phyloP scores from a whole-genome alignment of 2,797 vertebrate species.

The Parauchenoglanis punctatus region DNA sequence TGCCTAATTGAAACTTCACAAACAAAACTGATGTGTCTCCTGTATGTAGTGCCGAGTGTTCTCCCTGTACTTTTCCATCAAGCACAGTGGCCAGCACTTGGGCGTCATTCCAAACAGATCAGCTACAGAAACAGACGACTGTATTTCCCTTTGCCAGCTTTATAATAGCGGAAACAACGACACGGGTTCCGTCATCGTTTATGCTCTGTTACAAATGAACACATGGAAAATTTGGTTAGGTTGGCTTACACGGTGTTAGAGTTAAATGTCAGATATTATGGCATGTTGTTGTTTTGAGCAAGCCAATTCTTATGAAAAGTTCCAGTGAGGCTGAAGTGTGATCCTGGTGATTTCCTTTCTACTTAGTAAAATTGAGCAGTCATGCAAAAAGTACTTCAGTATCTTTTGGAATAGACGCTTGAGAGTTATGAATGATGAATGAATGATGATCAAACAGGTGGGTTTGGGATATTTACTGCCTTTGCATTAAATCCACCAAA shows the following conservation, averaged over 20 bases:
- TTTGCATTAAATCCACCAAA: not conserved
- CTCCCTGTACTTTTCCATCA: slow-evolving; percentile 53
- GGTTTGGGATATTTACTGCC: not conserved
- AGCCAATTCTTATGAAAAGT: not conserved
- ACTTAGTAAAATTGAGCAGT: not conserved
- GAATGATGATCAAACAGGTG: not conserved
- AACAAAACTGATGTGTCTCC: slow-evolving; percentile 34
- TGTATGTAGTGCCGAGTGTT: slow-evolving; percentile 12
- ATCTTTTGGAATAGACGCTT: not conserved
- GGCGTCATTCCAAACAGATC: slow-evolving; percentile 25
- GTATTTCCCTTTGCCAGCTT: not conserved
- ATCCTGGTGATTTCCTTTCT: not conserved
- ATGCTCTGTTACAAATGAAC: not conserved
- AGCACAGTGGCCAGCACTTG: slow-evolving; percentile 15
- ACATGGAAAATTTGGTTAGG: not conserved
- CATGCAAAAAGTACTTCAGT: not conserved
- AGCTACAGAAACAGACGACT: slow-evolving; percentile 20
- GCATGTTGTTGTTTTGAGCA: not conserved
- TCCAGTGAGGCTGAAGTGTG: too few relatives aligned
- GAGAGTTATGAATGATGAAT: not conserved
- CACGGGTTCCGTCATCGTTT: not conserved
- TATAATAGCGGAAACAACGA: not conserved
- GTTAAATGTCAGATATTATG: not conserved
- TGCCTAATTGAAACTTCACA: slow-evolving; percentile 26
- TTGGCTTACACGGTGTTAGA: not conserved